These are phyloP conservation scores for Lycaon pictus DNA, from an alignment of 2,113 vertebrate species.

Conservation along the genomic window DNA sequence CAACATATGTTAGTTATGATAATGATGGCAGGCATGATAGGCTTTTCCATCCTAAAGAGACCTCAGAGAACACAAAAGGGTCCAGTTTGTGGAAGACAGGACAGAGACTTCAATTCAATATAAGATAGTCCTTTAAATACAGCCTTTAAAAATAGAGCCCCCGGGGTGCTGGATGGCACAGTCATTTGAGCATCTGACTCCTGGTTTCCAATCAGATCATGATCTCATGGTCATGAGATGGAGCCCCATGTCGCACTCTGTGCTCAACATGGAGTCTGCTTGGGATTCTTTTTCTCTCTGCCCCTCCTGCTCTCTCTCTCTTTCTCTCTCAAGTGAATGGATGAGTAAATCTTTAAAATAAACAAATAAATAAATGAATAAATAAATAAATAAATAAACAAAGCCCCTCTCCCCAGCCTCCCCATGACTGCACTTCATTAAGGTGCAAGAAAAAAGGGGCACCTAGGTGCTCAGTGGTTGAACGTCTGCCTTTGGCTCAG, in stretches of 20 bases:
- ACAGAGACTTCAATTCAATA: neutral
- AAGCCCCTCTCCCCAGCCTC: neutral
- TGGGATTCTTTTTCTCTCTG: neutral
- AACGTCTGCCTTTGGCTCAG: too few relatives aligned
- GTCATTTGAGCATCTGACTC: neutral
- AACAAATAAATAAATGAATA: neutral
- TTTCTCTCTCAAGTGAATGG: neutral
- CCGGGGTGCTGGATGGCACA: too few relatives aligned
- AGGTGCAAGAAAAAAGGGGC: too few relatives aligned
- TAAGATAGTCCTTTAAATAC: neutral
- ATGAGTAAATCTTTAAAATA: neutral
- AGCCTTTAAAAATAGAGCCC: neutral
- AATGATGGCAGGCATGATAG: neutral
- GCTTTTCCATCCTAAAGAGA: neutral
- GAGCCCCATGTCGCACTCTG: neutral
- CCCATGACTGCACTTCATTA: neutral
- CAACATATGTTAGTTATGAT: neutral
- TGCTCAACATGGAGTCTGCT: neutral
- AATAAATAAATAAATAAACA: neutral
- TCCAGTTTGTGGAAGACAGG: neutral
- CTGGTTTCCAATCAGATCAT: neutral
- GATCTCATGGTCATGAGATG: neutral
- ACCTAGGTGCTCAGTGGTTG: too few relatives aligned
- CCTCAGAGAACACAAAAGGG: neutral
- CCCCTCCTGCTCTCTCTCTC: neutral